These are phyloP conservation scores for Falco concolor DNA, from an alignment of 2,797 vertebrate genomes.

Conservation along the genomic window DNA sequence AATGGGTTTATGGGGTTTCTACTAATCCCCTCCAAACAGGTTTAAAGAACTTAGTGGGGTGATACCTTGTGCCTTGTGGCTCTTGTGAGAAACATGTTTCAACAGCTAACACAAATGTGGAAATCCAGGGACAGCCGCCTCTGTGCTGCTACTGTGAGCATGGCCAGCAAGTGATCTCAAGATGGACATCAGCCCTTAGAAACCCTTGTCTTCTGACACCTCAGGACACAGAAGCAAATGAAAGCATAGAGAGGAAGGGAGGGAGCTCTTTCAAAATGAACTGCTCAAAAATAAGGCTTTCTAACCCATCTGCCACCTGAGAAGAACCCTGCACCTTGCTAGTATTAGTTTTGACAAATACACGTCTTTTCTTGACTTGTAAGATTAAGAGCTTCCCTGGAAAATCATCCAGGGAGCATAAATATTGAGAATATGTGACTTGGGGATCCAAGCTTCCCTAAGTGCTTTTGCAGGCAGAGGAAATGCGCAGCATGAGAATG, in stretches of 20 bases:
- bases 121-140: neutral
- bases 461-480: conserved; percentile 41
- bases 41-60: neutral
- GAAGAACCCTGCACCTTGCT: neutral
- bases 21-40: neutral
- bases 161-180: neutral
- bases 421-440: neutral
- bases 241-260: neutral
- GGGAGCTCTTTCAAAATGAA: neutral
- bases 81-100: neutral
- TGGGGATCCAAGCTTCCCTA: neutral
- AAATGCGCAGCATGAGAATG: neutral
- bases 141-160: neutral
- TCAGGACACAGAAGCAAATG: neutral
- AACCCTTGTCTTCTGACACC: neutral
- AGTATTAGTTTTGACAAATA: neutral
- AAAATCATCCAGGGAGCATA: neutral
- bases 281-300: neutral
- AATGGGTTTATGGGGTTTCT: neutral
- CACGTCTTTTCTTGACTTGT: neutral
- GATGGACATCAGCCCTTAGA: neutral
- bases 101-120: neutral
- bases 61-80: neutral
- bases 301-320: neutral
- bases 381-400: neutral